Evolutionary conservation across 2,113 vertebrate species (phyloP).

Genomic region (Cercopithecus mona): DNA sequence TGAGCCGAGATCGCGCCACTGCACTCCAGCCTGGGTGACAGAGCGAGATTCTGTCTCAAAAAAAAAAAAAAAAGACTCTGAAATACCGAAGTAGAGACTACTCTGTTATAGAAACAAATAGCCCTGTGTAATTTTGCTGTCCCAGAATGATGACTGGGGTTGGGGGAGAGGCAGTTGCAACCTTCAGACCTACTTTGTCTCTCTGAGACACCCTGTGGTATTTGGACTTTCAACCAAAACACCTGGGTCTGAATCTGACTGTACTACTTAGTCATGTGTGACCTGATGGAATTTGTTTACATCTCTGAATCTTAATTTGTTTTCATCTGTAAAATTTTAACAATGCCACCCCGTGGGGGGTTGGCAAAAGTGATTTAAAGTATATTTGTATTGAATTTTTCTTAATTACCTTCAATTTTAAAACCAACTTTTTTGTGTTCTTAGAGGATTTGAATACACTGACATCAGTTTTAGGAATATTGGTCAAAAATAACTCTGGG

Average conservation of each 20-base stretch:
- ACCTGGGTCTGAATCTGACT: neutral
- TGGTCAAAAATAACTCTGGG: neutral
- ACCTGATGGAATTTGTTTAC: neutral
- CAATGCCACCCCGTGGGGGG: neutral
- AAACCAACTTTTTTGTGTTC: neutral
- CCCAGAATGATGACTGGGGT: neutral
- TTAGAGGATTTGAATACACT: neutral
- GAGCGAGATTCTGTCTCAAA: too few species aligned
- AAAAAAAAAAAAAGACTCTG: neutral
- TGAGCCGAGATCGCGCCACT: rapidly evolving
- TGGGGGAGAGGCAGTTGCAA: neutral
- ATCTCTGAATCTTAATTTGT: neutral
- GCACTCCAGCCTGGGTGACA: too few species aligned
- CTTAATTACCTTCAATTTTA: neutral
- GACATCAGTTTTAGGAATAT: neutral
- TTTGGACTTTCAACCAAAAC: neutral
- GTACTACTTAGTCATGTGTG: neutral
- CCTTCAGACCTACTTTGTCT: neutral
- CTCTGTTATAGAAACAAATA: neutral
- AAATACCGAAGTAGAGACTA: neutral
- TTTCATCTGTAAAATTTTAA: neutral
- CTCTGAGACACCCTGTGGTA: neutral
- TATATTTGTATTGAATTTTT: neutral
- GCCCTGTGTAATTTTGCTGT: neutral
- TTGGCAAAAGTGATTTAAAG: neutral